phyloP scores from a whole-genome alignment of 2,113 vertebrate genomes.

The Bombycilla garrulus region DNA sequence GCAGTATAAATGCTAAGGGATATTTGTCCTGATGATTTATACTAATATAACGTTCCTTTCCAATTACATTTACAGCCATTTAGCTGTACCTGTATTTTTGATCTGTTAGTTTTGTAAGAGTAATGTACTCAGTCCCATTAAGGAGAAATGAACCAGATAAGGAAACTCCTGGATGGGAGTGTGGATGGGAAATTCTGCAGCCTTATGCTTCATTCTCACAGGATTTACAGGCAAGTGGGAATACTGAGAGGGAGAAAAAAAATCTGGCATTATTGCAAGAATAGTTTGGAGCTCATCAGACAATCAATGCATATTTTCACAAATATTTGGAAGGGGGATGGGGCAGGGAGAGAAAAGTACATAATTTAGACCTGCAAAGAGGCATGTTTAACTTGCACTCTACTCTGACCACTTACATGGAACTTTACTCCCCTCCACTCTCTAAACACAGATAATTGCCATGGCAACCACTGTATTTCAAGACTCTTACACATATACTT shows the following conservation, averaged over 20 bases:
- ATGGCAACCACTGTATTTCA: conserved; percentile 76
- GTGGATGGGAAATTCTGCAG: neutral
- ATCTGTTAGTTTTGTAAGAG: conserved; percentile 35
- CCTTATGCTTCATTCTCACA: neutral
- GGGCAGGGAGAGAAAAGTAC: conserved; percentile 1
- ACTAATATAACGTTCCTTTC: neutral
- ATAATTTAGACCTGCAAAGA: conserved; percentile 71
- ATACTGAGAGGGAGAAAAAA: neutral
- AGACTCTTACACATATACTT: conserved; percentile 65
- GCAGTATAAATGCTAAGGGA: neutral
- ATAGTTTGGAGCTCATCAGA: conserved; percentile 37
- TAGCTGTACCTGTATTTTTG: neutral
- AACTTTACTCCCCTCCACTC: conserved; percentile 74
- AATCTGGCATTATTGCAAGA: neutral
- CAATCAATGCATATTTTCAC: conserved; percentile 60
- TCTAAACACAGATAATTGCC: conserved; percentile 84
- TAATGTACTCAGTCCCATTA: conserved; percentile 9
- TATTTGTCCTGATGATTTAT: conserved; percentile 40
- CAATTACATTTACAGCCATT: conserved; percentile 19
- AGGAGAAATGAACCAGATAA: conserved; percentile 40
- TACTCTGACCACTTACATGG: conserved; percentile 67
- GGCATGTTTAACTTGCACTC: conserved; percentile 68
- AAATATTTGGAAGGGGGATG: conserved; percentile 25
- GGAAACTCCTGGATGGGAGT: neutral
- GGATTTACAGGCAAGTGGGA: neutral